phyloP scores from a whole-genome alignment of 2,797 vertebrate genomes.

The Hippoglossus hippoglossus region DNA sequence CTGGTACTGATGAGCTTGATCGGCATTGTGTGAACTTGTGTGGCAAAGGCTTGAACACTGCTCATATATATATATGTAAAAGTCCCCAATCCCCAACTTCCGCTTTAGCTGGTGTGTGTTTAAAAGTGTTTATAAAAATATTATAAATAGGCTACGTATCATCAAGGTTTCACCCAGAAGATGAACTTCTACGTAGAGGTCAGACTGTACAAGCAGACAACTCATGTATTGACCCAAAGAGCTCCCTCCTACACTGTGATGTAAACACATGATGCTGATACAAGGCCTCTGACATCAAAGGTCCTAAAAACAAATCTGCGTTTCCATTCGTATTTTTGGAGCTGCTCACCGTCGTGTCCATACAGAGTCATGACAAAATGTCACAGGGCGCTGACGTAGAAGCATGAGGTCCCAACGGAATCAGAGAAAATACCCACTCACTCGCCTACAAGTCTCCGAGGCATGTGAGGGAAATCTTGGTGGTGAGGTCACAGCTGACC shows the following conservation, averaged over 20 bases:
- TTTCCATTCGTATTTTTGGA: conserved; percentile 44
- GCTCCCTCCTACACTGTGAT: conserved; percentile 47
- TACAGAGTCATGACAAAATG: conserved; percentile 42
- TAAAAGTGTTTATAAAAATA: not conserved
- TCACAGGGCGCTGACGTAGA: conserved; percentile 55
- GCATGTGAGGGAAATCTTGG: conserved; percentile 56
- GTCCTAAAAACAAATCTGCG: conserved; percentile 26
- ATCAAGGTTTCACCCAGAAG: conserved; percentile 7
- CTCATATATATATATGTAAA: not conserved
- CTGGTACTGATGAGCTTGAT: not conserved
- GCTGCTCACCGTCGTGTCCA: not conserved
- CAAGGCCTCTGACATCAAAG: conserved; percentile 49
- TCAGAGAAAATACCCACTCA: conserved; percentile 52
- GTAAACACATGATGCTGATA: conserved; percentile 21
- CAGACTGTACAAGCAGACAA: conserved; percentile 4
- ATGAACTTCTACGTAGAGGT: conserved; percentile 19
- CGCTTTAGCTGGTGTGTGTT: not conserved
- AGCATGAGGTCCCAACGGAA: conserved; percentile 40
- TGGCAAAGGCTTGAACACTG: not conserved
- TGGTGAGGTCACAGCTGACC: conserved; percentile 68
- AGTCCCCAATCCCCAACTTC: not conserved
- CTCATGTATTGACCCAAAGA: conserved; percentile 36
- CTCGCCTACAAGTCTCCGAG: conserved; percentile 51
- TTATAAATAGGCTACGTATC: too few relatives aligned
- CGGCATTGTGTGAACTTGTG: not conserved